phyloP scores from a whole-genome alignment of 2,888 invertebrate species.

The Alviniconcha strummeri region DNA sequence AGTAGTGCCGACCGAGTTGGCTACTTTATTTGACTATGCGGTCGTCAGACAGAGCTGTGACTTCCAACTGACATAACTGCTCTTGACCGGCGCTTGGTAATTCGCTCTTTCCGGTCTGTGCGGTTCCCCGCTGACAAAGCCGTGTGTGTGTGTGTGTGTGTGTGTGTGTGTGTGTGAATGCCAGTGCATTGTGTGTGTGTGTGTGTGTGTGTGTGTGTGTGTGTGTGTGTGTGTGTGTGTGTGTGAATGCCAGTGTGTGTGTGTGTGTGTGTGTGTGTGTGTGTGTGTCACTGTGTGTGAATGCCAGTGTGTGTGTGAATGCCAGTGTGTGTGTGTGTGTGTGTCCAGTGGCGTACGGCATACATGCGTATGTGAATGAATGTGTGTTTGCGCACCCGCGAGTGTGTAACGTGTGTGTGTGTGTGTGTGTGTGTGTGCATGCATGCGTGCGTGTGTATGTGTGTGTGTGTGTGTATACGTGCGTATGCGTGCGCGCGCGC shows the following conservation, averaged over 20 bases:
- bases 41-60: no score
- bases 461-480: not conserved
- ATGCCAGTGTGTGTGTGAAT: not conserved
- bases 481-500: not conserved
- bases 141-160: not conserved
- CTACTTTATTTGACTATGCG: no score
- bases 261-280: not conserved
- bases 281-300: not conserved
- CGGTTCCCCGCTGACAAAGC: no score
- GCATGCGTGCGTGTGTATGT: not conserved
- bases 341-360: not conserved
- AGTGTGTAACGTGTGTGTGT: not conserved
- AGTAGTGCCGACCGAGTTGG: no score
- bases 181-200: not conserved
- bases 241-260: not conserved
- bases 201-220: not conserved
- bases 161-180: constrained; percentile 1
- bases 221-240: not conserved
- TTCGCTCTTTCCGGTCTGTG: no score
- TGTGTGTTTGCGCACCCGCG: not conserved
- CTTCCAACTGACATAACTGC: no score
- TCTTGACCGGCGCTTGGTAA: no score
- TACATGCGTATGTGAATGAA: not conserved
- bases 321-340: not conserved
- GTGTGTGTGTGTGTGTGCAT: not conserved